phyloP scores from a whole-genome alignment of 2,888 invertebrate genomes.

The Sturmia bella region DNA sequence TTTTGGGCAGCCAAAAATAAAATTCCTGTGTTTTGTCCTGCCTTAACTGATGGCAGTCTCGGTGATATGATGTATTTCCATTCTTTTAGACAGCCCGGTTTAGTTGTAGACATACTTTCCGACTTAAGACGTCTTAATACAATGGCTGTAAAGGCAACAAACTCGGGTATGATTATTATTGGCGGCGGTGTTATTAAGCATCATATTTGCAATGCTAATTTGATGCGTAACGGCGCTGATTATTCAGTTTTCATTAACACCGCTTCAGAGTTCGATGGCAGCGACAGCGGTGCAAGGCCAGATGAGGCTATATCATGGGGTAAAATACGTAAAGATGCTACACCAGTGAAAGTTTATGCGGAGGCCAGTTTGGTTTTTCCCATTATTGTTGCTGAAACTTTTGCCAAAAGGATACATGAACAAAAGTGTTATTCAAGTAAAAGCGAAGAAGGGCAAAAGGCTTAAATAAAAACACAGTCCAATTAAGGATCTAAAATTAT shows the following conservation, averaged over 20 bases:
- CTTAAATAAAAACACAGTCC: too few relatives aligned
- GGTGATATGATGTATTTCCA: conserved; percentile 99
- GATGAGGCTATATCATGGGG: conserved; percentile 99
- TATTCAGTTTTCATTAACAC: conserved; percentile 98
- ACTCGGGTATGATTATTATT: conserved; percentile 97
- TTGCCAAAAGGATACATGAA: conserved; percentile 86
- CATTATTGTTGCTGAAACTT: conserved; percentile 96
- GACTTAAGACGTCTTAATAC: conserved; percentile 95
- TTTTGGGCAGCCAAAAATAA: conserved; percentile 98
- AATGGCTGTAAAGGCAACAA: conserved; percentile 95
- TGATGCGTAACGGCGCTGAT: conserved; percentile 99
- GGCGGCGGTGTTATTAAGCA: conserved; percentile 99
- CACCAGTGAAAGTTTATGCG: conserved; percentile 95
- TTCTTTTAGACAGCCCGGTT: conserved; percentile 94
- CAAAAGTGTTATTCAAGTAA: too few relatives aligned
- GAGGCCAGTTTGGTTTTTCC: conserved; percentile 98
- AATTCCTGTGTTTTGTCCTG: conserved; percentile 98
- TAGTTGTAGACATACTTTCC: conserved; percentile 95
- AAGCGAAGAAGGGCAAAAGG: neutral
- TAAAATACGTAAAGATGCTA: conserved; percentile 94
- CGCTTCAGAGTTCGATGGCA: conserved; percentile 97
- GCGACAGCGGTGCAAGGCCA: conserved; percentile 98
- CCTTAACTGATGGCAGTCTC: conserved; percentile 97
- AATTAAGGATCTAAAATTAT: too few relatives aligned
- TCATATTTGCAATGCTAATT: conserved; percentile 99